phyloP scores from a whole-genome alignment of 2,797 vertebrate species.

The Spinus pinus region DNA sequence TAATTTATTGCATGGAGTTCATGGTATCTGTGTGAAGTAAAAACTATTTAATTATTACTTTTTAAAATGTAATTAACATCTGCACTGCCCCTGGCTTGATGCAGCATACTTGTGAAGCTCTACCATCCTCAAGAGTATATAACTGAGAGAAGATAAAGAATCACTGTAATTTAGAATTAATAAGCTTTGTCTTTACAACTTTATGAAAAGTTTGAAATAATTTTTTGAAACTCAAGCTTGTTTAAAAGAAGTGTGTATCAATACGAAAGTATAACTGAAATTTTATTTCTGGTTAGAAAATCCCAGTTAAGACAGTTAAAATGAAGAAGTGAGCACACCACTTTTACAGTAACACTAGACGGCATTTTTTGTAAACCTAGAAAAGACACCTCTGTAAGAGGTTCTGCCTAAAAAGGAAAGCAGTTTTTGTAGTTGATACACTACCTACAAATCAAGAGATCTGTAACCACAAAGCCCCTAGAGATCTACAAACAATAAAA shows the following conservation, averaged over 20 bases:
- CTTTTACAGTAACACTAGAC: not conserved
- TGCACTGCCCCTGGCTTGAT: not conserved
- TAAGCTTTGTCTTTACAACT: not conserved
- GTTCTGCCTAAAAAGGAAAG: not conserved
- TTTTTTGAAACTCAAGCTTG: not conserved
- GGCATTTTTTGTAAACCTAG: not conserved
- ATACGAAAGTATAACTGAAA: not conserved
- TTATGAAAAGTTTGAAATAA: not conserved
- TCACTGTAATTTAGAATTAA: not conserved
- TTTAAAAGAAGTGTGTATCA: not conserved
- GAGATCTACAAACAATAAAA: not conserved
- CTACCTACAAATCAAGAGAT: not conserved
- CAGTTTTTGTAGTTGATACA: accelerated
- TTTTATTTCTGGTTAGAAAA: not conserved
- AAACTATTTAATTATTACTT: conserved; percentile 13
- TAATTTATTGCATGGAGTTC: not conserved
- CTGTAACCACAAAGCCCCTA: not conserved
- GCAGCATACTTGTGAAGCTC: not conserved
- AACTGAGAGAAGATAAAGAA: not conserved
- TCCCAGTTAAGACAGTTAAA: not conserved
- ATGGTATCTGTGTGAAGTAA: not conserved
- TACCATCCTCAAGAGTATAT: not conserved
- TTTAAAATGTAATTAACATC: conserved; percentile 30
- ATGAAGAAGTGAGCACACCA: not conserved
- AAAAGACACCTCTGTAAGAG: not conserved